phyloP scores from a whole-genome alignment of 2,888 invertebrate species.

The Ennomos fuscantarius region DNA sequence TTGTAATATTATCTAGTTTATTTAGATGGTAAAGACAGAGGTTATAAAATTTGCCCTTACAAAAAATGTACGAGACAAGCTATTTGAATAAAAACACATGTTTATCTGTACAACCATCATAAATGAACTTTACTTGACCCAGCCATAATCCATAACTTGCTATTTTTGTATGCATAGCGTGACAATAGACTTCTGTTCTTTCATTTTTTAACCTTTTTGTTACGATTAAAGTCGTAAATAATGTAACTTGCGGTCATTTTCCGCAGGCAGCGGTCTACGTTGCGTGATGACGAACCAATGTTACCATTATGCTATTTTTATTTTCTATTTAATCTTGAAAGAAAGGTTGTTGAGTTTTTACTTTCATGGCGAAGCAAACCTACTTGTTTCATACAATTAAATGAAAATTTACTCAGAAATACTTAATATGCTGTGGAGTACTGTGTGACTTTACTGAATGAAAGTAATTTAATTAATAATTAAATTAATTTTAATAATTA shows the following conservation, averaged over 20 bases:
- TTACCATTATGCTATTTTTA: constrained; percentile 13
- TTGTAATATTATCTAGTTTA: no score
- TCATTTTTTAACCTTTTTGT: constrained; percentile 38
- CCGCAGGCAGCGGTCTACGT: constrained; percentile 44
- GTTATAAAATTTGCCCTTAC: no score
- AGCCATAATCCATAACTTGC: constrained; percentile 33
- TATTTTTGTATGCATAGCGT: constrained; percentile 56
- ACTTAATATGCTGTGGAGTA: not conserved
- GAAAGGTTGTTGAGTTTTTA: not conserved
- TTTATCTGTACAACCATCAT: constrained; percentile 26
- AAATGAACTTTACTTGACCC: constrained; percentile 31
- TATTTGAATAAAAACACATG: no score
- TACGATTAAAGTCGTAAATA: constrained; percentile 26
- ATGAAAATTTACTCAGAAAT: no score
- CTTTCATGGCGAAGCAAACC: not conserved
- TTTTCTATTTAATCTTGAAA: constrained; percentile 10
- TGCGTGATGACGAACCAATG: constrained; percentile 43
- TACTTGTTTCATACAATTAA: not conserved
- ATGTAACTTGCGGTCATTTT: constrained; percentile 35
- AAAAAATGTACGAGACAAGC: no score
- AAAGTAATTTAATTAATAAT: no score
- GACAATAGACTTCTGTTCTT: constrained; percentile 50
- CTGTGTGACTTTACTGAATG: no score
- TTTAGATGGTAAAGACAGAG: no score
- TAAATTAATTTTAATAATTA: no score